Evolutionary conservation across 2,888 invertebrate species (phyloP).

Genomic region (Cancer borealis): DNA sequence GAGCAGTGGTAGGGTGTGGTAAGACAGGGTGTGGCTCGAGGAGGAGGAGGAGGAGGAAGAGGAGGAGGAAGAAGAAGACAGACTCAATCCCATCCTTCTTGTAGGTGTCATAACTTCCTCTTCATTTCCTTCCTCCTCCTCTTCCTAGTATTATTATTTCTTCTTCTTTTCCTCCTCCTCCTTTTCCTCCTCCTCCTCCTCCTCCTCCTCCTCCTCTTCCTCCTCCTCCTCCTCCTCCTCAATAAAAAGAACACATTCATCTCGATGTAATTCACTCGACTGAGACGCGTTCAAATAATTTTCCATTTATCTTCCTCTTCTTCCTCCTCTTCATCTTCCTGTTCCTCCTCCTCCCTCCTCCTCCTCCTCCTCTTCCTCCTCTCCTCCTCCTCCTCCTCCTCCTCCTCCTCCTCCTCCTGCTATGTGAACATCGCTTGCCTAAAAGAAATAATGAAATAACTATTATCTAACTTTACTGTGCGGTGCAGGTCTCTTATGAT

Average conservation of each 20-base stretch:
- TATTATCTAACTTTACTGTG: too few species aligned
- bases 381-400: too few species aligned
- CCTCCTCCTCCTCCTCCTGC: too few species aligned
- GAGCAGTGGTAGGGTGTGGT: neutral
- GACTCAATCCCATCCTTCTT: neutral
- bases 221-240: slow-evolving; percentile 1
- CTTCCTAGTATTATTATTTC: too few species aligned
- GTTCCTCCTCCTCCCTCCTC: neutral
- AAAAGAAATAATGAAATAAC: too few species aligned
- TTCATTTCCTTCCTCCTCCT: neutral
- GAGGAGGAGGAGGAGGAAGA: neutral
- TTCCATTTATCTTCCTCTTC: neutral
- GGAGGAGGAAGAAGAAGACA: neutral
- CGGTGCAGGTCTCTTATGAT: too few species aligned
- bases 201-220: neutral
- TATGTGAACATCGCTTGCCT: too few species aligned
- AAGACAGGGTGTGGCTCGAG: neutral
- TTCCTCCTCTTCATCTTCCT: neutral
- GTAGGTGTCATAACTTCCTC: neutral
- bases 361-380: neutral
- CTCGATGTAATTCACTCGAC: neutral
- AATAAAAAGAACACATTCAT: neutral
- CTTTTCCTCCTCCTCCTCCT: neutral
- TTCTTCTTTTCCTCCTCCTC: neutral
- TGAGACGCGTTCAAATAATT: neutral